phyloP scores from a whole-genome alignment of 2,888 invertebrate genomes.

The Acleris cristana region DNA sequence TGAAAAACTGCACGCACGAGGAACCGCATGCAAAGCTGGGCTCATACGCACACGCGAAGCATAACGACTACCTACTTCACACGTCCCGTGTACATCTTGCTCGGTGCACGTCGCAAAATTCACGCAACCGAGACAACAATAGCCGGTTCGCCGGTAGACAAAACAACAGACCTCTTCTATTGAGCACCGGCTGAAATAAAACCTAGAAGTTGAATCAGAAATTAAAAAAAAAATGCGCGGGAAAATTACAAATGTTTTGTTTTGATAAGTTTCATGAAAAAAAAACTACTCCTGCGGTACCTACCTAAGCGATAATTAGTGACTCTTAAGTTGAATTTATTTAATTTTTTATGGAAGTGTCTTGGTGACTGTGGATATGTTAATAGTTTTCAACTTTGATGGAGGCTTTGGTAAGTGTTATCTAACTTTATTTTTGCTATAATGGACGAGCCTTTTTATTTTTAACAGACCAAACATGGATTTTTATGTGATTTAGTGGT shows the following conservation, averaged over 20 bases:
- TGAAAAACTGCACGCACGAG: constrained; percentile 26
- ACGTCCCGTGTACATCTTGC: constrained; percentile 47
- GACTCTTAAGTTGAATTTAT: too few species aligned
- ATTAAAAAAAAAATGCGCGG: constrained; percentile 13
- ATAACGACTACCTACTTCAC: constrained; percentile 44
- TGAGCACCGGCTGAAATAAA: constrained; percentile 9
- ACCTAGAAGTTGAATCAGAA: not conserved
- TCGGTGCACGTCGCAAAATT: constrained; percentile 48
- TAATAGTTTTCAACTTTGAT: too few species aligned
- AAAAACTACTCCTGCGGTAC: not conserved
- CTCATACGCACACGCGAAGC: constrained; percentile 33
- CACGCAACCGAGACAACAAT: constrained; percentile 30
- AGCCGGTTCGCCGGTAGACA: constrained; percentile 19
- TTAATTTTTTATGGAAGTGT: too few species aligned
- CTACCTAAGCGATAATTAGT: too few species aligned
- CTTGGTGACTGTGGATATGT: too few species aligned
- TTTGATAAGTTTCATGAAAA: constrained; percentile 1
- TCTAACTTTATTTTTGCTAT: too few species aligned
- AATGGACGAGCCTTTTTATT: too few species aligned
- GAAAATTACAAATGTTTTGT: constrained; percentile 4
- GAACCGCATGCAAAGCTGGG: constrained; percentile 17
- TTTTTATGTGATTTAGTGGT: too few species aligned
- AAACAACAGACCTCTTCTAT: constrained; percentile 13
- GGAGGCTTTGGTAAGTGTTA: not conserved
- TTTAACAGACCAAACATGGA: too few species aligned